Base-by-base conservation (phyloP, 2,797 vertebrate species). In the Antrozous pallidus region DNA sequence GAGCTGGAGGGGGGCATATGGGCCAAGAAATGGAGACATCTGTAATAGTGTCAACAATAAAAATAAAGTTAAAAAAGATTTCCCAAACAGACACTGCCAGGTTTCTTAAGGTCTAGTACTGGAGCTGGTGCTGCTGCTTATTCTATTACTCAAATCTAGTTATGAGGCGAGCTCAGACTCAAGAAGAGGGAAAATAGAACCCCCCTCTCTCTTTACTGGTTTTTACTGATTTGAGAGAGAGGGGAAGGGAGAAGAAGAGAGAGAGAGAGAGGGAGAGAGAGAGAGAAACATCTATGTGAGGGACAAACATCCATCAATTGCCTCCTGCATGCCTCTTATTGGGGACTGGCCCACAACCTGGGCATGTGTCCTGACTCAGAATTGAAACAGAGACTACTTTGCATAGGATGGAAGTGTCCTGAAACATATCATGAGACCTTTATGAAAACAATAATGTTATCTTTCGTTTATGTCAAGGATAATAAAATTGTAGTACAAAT, bases 381-480 rank as follows among this genome's bases (percentile, higher is more conserved):
- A n/a, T 63, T n/a, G 28, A 63, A 63, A 61, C 28, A n/a, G 61
- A 63, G 31, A 63, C 61, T 7, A 12, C 31, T 63, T 63, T 63
- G 58, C 28, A 63, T 63, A 24, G 54, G 24, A 54, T 67, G 40
- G 17, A 92, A 88, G 42, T 73, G 6, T 93, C 67, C 40, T 89
- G 54, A 94, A 91, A 84, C 33, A 70, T 42, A 88, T 71, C 58
- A 75, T 58, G 86, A 96, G 80, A 83, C 1, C 8, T 95, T 95
- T 90, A 69, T 79, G 38, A 96, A 88, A 86, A 77, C 28, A 47
- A 88, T 78, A 36, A 70, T 87, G 56, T 77, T 90, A 38, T 33
- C 42, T 81, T 77, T 49, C 49, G 90, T 95, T 85, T 67, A 20
- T 95, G 45, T 86, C 67, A 89, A 80, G 65, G 16, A 86, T 80